These are phyloP conservation scores for Nesometra sesokonis DNA, from an alignment of 35 echinoderm and acorn worm genomes.

Conservation along the genomic window DNA sequence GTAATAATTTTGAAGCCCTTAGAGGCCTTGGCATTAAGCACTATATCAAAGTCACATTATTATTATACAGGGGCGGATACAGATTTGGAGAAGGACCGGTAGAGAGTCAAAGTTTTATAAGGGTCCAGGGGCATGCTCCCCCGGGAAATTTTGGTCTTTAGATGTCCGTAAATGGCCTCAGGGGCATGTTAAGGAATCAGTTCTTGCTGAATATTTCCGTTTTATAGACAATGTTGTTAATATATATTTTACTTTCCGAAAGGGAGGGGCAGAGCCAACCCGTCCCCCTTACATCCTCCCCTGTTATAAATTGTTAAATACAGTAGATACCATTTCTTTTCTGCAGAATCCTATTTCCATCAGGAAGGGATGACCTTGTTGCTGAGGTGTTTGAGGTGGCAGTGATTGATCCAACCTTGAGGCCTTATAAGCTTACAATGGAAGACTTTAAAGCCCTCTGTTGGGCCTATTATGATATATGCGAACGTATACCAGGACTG, in stretches of 20 bases:
- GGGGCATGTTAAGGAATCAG: too few species aligned
- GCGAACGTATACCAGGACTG: slow-evolving; percentile 60
- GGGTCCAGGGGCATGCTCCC: too few species aligned
- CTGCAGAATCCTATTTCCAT: slow-evolving; percentile 63
- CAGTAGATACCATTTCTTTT: not conserved
- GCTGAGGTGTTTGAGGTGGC: slow-evolving; percentile 57
- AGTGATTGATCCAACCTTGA: slow-evolving; percentile 44
- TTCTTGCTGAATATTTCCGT: too few species aligned
- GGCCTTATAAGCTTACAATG: slow-evolving; percentile 49
- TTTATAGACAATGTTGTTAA: too few species aligned
- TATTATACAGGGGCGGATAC: not conserved
- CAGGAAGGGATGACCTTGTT: slow-evolving; percentile 43
- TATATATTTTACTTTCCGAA: too few species aligned
- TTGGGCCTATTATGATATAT: slow-evolving; percentile 53
- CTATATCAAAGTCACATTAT: not conserved
- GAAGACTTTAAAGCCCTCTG: slow-evolving; percentile 71
- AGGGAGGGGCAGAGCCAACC: not conserved
- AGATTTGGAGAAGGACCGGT: too few species aligned
- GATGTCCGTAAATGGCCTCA: not conserved
- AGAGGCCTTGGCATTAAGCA: too few species aligned
- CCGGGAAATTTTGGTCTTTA: too few species aligned
- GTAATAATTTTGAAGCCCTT: too few species aligned
- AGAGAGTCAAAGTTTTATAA: too few species aligned
- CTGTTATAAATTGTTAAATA: not conserved
- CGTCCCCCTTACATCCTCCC: too few species aligned